These are phyloP conservation scores for Corticium candelabrum DNA, from an alignment of 37 sponge, comb jelly and placozoan species.

Conservation along the genomic window DNA sequence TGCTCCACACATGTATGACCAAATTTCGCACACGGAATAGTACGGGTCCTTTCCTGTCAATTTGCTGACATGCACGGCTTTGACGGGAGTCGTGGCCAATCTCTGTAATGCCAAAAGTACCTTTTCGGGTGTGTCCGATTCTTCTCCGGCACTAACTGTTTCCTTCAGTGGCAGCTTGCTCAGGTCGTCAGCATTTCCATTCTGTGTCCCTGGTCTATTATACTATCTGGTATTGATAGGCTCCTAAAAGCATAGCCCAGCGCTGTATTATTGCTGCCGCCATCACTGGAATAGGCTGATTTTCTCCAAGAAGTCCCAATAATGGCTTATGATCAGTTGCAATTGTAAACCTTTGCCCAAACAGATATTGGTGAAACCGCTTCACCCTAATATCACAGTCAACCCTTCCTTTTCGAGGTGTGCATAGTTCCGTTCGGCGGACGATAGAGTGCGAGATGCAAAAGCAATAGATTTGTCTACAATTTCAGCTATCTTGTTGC, in stretches of 20 bases:
- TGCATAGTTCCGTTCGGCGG: constrained; percentile 23
- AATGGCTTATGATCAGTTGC: constrained; percentile 31
- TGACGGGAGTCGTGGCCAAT: no score
- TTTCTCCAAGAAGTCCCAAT: constrained; percentile 7
- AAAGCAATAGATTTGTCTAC: constrained; percentile 19
- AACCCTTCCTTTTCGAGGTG: constrained; percentile 28
- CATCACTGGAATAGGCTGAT: constrained; percentile 11
- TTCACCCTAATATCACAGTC: constrained; percentile 12
- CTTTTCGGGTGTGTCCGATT: no score
- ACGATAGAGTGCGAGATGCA: constrained; percentile 23
- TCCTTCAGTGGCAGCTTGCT: no score
- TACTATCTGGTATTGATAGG: constrained; percentile 21
- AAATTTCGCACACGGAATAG: no score
- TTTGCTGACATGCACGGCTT: no score
- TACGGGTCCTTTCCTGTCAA: no score
- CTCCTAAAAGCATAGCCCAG: constrained; percentile 23
- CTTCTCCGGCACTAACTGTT: no score
- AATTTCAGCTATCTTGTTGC: constrained; percentile 14
- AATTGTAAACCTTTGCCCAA: constrained; percentile 7
- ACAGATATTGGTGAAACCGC: constrained; percentile 21
- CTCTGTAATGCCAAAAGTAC: no score
- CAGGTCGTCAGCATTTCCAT: no score
- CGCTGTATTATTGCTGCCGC: constrained; percentile 24
- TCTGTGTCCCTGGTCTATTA: constrained; percentile 24
- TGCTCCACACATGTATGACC: no score